Evolutionary conservation across 1,140 invertebrate genomes (phyloP), one percentile per base, ranked within the genome.

Genomic region (Hyles euphorbiae): DNA sequence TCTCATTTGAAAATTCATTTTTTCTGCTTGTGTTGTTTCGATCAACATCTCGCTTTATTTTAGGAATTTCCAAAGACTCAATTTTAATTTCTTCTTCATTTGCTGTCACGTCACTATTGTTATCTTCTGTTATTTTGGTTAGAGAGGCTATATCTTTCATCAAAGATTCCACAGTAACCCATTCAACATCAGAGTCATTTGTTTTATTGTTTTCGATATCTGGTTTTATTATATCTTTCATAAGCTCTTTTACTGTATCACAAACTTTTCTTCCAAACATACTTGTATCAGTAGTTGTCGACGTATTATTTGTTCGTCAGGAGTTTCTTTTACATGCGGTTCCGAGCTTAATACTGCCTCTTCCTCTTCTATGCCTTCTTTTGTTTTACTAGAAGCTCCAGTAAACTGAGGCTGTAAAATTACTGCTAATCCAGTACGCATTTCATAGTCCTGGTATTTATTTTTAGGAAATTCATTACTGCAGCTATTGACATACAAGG

Each of bases 211-310:
- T 50, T 12, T 36, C 6, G 43, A 6, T 12, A 5, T 67, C 49
- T 4, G 48, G 34, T 34, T 50, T 54, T 40, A 72, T 60, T 12
- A 63, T 51, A 12, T 65, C 51, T 63, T 68, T 65, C 34, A 66
- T 64, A 3, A 66, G 40, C 34, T 64, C 34, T n/a, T 56, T 61
- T 22, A 68, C 59, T 11, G 56, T 55, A 9, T 61, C 53, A 33
- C 58, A 56, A 33, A 64, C 56, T 36, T 50, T 52, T 44, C 57
- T 49, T 45, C 46, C 60, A 56, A 57, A 58, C 46, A 34, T 34
- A 33, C 11, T 34, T 52, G 9, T 11, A 34, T 33, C 22, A 10
- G 22, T 52, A 34, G 34, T n/a, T 10, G 6, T 33, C 3, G 8
- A 34, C 4, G 4, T 8, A 40, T 8, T 8, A 34, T 52, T 11